phyloP scores from a whole-genome alignment of 92 coral and sea anemone species.

The Pocillopora meandrina region DNA sequence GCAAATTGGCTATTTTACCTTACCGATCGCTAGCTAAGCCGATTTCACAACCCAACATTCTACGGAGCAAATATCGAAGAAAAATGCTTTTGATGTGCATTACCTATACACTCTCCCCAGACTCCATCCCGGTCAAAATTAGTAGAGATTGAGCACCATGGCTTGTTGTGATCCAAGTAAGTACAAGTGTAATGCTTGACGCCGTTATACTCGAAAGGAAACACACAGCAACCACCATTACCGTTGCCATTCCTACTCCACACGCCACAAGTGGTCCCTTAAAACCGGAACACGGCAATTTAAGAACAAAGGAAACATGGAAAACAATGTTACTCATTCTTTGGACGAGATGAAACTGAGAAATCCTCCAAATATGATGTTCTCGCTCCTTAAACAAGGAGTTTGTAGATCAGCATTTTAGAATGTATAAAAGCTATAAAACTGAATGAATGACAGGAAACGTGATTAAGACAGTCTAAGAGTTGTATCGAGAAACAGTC shows the following conservation, averaged over 20 bases:
- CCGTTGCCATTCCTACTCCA: slow-evolving; percentile 80
- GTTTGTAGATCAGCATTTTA: no score
- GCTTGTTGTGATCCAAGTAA: slow-evolving; percentile 63
- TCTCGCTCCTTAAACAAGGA: no score
- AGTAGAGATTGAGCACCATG: slow-evolving; percentile 91
- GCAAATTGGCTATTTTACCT: no score
- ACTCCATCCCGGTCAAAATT: slow-evolving; percentile 87
- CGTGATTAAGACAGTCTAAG: no score
- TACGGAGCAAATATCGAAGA: no score
- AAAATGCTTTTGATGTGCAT: neutral
- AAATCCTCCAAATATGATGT: no score
- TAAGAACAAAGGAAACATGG: neutral
- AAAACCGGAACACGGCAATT: neutral
- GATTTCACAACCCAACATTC: no score
- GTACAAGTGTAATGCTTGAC: slow-evolving; percentile 92
- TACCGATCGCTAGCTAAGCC: no score
- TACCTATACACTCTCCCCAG: slow-evolving; percentile 98
- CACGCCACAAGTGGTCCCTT: slow-evolving; percentile 79
- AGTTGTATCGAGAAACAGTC: no score
- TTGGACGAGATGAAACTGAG: neutral
- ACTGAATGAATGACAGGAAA: no score
- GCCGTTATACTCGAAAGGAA: slow-evolving; percentile 86
- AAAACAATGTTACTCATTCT: neutral
- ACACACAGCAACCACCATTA: slow-evolving; percentile 77
- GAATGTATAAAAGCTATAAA: no score